These are phyloP conservation scores for Euura saliciscinereae DNA, from an alignment of 1,140 invertebrate genomes.

Conservation along the genomic window DNA sequence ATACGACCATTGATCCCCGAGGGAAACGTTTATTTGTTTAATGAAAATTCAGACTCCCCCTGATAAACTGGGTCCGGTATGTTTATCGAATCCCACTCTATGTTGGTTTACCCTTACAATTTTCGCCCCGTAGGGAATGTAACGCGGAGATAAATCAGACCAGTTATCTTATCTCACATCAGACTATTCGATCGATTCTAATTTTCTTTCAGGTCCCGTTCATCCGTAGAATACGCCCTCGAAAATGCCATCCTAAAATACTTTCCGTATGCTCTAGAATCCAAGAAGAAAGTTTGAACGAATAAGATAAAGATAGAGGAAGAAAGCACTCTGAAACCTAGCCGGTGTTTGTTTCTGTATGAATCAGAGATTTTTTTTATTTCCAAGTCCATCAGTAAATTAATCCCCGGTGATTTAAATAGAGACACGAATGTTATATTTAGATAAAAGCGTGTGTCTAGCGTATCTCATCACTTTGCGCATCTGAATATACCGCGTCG, in stretches of 20 bases:
- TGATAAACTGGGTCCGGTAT: not conserved
- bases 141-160: too few species aligned
- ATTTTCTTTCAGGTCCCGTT: not conserved
- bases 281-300: not conserved
- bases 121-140: too few species aligned
- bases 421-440: too few species aligned
- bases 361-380: not conserved
- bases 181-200: not conserved
- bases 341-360: too few species aligned
- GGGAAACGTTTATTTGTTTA: not conserved
- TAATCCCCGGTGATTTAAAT: not conserved
- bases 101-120: not conserved
- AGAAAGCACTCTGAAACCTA: conserved; percentile 4
- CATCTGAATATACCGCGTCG: too few species aligned
- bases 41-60: not conserved
- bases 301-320: not conserved
- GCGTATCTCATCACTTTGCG: too few species aligned
- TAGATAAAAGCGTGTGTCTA: too few species aligned
- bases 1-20: not conserved
- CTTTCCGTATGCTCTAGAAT: not conserved
- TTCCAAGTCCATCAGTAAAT: not conserved
- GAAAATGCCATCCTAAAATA: conserved; percentile 5
- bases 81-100: not conserved
- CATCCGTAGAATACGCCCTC: not conserved
- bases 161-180: not conserved